A percentile compares a stretch with the other conserved stretches of the same genome.
Conservation (phyloP, 2,113 vertebrate species). For the Trichechus manatus region DNA sequence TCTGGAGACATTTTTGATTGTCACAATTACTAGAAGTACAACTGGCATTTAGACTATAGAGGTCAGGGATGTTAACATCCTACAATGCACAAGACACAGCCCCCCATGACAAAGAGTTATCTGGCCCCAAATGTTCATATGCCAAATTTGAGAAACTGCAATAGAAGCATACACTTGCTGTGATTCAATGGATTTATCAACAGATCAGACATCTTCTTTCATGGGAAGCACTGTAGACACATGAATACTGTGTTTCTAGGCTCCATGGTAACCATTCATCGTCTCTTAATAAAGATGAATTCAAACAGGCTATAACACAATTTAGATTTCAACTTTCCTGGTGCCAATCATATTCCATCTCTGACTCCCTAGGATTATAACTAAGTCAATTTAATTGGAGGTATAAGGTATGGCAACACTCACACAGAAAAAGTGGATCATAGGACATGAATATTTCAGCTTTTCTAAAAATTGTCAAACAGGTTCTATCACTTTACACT, state of each 20-base stretch:
- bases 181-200: background rate
- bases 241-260: background rate
- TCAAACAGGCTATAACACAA: background rate
- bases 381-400: background rate
- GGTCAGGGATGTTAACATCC: background rate
- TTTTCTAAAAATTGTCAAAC: conserved; percentile 34
- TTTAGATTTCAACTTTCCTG: background rate
- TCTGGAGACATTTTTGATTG: background rate
- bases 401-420: background rate
- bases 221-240: background rate
- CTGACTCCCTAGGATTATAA: background rate
- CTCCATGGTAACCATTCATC: background rate
- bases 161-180: fast-evolving
- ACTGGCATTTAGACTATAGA: background rate
- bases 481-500: background rate
- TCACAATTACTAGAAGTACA: background rate
- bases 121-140: background rate
- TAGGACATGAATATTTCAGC: background rate
- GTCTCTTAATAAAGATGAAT: background rate
- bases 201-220: background rate
- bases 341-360: background rate
- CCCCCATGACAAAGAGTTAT: background rate
- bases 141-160: background rate
- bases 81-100: background rate
- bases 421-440: background rate